Evolutionary conservation across 2,888 invertebrate genomes (phyloP), one percentile per base, ranked within the genome.

Genomic region (Cephus runcator): DNA sequence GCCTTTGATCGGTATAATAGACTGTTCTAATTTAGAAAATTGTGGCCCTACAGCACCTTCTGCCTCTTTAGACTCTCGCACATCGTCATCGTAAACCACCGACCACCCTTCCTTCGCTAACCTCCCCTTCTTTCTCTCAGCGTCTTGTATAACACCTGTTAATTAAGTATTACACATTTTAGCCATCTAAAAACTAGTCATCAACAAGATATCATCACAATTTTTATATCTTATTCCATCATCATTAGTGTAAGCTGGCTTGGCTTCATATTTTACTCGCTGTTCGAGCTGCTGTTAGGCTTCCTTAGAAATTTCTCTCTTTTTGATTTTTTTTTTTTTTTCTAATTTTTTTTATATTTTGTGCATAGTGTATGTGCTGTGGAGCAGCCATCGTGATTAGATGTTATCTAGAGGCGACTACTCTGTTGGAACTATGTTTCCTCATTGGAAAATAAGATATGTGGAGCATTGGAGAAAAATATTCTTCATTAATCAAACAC

Each of bases 121-220:
- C 88, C 90, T 90, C 90, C 88, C 89, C 91, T 90, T 91, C 90
- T 91, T 90, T 91, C 90, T 91, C 90, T 91, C 91, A 84, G 91
- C 91, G 86, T 91, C 91, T 90, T 91, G 90, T 89, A 91, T 90
- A 88, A 91, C 86, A 91, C 91, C 91, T 91, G 91, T 91, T 91
- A 91, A 91, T 91, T 90, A 91, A 91, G 88, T 91, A 91, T 90
- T 86, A 90, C 84, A 88, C 84, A 91, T 88, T 91, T 91, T 91
- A 91, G 90, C 86, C 88, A 87, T 90, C 88, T 88, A 88, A 89
- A 90, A 86, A 82, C 81, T 79, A 80, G 80, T 71, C 68, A 81
- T 35, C 76, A 73, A 81, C 77, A 76, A 69, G 69, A 82, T 82
- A 83, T 83, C 76, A 82, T 83, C 83, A 84, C 83, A 83, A 80